phyloP scores from a whole-genome alignment of 2,888 invertebrate genomes.

The Eupeodes luniger region DNA sequence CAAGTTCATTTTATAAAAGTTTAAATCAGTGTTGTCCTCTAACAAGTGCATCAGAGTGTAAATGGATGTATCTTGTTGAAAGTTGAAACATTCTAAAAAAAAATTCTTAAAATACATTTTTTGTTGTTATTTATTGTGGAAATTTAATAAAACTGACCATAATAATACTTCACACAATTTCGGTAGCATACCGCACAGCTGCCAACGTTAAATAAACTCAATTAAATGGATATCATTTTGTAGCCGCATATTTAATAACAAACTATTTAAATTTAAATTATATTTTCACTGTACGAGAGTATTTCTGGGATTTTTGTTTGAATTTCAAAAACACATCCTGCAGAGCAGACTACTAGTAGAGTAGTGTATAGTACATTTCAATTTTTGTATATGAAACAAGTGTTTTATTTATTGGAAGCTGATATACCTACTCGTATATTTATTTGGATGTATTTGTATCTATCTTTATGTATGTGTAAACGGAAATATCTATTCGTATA shows the following conservation, averaged over 20 bases:
- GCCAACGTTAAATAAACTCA: slow-evolving; percentile 52
- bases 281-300: slow-evolving; percentile 4
- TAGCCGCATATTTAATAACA: slow-evolving; percentile 68
- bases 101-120: not conserved
- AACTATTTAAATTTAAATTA: slow-evolving; percentile 65
- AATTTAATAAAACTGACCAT: slow-evolving; percentile 1
- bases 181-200: slow-evolving; percentile 34
- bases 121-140: not conserved
- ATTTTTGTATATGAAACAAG: slow-evolving; percentile 19
- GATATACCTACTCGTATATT: not conserved
- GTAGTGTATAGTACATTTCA: slow-evolving; percentile 29
- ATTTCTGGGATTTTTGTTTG: slow-evolving; percentile 25
- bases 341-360: not conserved
- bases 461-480: not conserved
- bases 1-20: no score
- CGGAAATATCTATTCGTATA: slow-evolving; percentile 45
- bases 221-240: slow-evolving; percentile 61
- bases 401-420: slow-evolving; percentile 35
- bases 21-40: no score
- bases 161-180: slow-evolving; percentile 36
- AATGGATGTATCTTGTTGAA: not conserved
- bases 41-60: no score
- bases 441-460: not conserved
- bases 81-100: not conserved
- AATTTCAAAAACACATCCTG: slow-evolving; percentile 34